Evolutionary conservation across 2,113 vertebrate species (phyloP).

Genomic region (Macquaria ambigua): DNA sequence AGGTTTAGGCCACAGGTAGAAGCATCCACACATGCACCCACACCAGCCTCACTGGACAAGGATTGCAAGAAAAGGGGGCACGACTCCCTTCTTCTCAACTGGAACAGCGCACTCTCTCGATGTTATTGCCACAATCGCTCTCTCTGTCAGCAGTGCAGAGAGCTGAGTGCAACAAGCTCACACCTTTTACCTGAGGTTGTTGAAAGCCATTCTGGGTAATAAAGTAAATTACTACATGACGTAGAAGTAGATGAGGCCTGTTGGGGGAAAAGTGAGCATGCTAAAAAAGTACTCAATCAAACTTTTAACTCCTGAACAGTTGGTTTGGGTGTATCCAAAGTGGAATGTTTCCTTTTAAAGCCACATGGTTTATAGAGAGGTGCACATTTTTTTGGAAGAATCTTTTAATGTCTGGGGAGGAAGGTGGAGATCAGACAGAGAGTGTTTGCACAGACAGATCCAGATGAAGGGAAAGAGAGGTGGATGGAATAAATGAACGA

Average conservation of each 20-base stretch:
- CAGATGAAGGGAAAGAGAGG: constrained; percentile 33
- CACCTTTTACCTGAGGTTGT: constrained; percentile 6
- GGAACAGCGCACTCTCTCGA: background rate
- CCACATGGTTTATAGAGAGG: background rate
- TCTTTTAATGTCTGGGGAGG: constrained; percentile 28
- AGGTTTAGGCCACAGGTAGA: background rate
- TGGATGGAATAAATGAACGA: constrained; percentile 36
- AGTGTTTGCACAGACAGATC: constrained; percentile 35
- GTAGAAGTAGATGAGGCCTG: constrained; percentile 12
- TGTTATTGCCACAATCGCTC: background rate
- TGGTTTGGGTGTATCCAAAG: background rate
- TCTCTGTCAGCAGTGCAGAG: constrained; percentile 32
- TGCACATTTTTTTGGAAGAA: constrained; percentile 16
- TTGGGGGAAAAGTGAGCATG: constrained; percentile 7
- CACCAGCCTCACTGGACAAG: background rate
- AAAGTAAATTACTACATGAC: constrained; percentile 13
- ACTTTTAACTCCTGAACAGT: constrained; percentile 11
- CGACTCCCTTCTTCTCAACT: background rate
- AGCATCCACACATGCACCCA: no score
- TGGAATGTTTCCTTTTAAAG: background rate
- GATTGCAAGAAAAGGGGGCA: background rate
- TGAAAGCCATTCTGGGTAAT: constrained; percentile 8
- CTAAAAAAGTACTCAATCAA: constrained; percentile 13
- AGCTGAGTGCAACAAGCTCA: constrained; percentile 27
- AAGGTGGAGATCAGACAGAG: constrained; percentile 31